Evolutionary conservation across 2,797 vertebrate species (phyloP), one percentile per base, ranked within the genome.

Genomic region (Valencia hispanica): DNA sequence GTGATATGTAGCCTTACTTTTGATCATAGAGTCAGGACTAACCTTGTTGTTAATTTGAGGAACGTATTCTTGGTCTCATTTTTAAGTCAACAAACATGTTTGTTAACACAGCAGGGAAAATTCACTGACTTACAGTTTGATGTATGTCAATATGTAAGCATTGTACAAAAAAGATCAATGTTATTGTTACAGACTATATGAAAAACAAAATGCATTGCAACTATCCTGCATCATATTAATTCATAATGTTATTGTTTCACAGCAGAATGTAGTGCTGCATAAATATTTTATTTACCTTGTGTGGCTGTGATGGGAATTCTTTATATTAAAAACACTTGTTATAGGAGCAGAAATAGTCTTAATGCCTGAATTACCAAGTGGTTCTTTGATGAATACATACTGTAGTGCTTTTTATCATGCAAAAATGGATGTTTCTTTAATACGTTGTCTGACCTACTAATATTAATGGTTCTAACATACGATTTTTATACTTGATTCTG

Each of bases 271-370:
- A 57, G 41, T 71, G 17, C 70, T 32, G 70, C 41, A 57, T 47
- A 80, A 59, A 53, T 63, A 36, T 22, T 63, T 36, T 63, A 63
- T 63, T 36, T 36, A 63, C 17, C 6, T 51, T 20, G 5, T 63
- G 18, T 36, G 59, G 34, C 10, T 36, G 75, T 53, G 68, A 36
- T 48, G 50, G 63, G 43, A 78, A 81, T 79, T 69, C 48, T 72
- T n/a, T 70, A 55, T 36, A 43, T 68, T 20, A 43, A 80, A 30
- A 39, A 77, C 47, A 84, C 57, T 77, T 39, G 50, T 81, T 70
- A 63, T 2, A 22, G 1, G 51, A 68, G 25, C 22, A 70, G 39
- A 32, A 48, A 10, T 36, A 8, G 59, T 22, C 32, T 36, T 17
- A 32, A 34, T 61, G 32, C 18, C 7, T 63, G 32, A 63, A 63